Conservation (phyloP, 2,888 invertebrate genomes). For the Onthophagus sagittarius region DNA sequence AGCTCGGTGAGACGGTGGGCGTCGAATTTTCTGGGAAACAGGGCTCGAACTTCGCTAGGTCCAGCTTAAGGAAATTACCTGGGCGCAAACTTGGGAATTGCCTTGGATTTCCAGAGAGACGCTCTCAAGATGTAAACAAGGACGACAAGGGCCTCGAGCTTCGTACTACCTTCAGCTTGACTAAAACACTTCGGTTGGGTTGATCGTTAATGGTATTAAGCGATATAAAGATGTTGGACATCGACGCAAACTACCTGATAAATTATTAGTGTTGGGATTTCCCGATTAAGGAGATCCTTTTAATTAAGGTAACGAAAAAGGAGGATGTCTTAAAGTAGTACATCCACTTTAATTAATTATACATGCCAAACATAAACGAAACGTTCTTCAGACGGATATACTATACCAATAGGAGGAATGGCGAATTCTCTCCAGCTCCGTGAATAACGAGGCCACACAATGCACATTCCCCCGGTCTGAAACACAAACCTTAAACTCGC, state of each 20-base stretch:
- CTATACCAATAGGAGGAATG: neutral
- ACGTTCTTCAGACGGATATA: neutral
- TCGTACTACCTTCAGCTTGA: neutral
- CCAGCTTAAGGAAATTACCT: constrained; percentile 8
- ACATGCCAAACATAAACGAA: neutral
- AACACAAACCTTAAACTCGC: neutral
- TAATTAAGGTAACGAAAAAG: neutral
- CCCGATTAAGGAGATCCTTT: neutral
- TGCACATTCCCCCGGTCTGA: neutral
- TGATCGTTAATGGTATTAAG: neutral
- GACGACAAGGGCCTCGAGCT: neutral
- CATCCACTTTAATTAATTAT: neutral
- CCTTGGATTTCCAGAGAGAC: constrained; percentile 1
- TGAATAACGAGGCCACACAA: neutral
- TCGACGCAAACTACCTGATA: neutral
- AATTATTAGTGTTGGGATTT: neutral
- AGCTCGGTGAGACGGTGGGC: neutral
- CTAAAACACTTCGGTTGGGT: neutral
- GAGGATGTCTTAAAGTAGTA: neutral
- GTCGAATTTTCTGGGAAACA: neutral
- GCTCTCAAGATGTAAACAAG: neutral
- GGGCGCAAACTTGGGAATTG: constrained; percentile 14
- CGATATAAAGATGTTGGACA: neutral
- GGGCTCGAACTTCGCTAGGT: neutral
- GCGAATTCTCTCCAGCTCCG: neutral